Evolutionary conservation across 2,888 invertebrate genomes (phyloP), one percentile per base, ranked within the genome.

Genomic region (Ennomos quercinarius): DNA sequence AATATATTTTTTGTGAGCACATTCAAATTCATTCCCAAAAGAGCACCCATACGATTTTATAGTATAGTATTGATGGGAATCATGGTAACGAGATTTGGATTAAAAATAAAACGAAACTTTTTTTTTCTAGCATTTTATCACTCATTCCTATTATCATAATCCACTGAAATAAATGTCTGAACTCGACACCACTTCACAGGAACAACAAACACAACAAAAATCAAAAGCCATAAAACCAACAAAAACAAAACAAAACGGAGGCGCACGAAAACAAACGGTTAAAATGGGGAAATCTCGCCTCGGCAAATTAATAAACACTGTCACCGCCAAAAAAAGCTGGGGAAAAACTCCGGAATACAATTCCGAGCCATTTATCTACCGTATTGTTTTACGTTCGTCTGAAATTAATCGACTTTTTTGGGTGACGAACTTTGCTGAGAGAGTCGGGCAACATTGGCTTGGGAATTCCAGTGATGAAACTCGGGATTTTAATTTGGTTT

Each of bases 351-450:
- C 10, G 17, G 27, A 11, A 51, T 42, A 36, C 37, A 52, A 53
- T 44, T 51, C 48, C 43, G 43, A 37, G 57, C 45, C 60, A 57
- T 57, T 57, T 53, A 66, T 51, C 50, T 53, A 34, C 54, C 49
- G 43, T 59, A 55, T 66, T 57, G 57, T 63, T 63, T 63, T 51
- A 41, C 46, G 56, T 11, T 27, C 11, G 35, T 38, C 48, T 40
- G 52, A 66, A 63, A 73, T 74, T 66, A 72, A 72, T 73, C 67
- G 58, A 45, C 41, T 51, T 61, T 56, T 69, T 51, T 49, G 51
- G 46, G 46, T 10, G 46, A 46, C 58, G 46, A 55, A 68, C 56
- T 57, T 69, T 67, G 53, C 44, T 44, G 54, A 36, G 47, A 27
- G 46, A 57, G 52, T 56, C 67, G 6, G 27, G 6, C 27, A 27